phyloP scores from a whole-genome alignment of 2,888 invertebrate genomes.

The Nymphalis c-album region DNA sequence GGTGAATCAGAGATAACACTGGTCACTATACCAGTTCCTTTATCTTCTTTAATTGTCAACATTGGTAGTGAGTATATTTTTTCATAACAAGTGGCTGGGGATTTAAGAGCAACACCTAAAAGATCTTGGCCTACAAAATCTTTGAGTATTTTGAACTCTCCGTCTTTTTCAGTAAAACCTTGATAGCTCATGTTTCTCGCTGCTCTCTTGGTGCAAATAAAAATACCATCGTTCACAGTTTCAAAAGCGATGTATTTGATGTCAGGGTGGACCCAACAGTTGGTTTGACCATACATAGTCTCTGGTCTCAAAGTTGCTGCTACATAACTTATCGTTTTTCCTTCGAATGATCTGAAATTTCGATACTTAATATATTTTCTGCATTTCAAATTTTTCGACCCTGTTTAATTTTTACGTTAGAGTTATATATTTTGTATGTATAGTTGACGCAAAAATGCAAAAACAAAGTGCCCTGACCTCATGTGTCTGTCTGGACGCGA shows the following conservation, averaged over 20 bases:
- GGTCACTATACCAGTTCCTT: slow-evolving; percentile 98
- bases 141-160: slow-evolving; percentile 86
- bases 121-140: slow-evolving; percentile 88
- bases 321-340: slow-evolving; percentile 88
- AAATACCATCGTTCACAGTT: slow-evolving; percentile 87
- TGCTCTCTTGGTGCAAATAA: slow-evolving; percentile 92
- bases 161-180: slow-evolving; percentile 91
- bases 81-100: slow-evolving; percentile 92
- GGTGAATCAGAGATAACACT: slow-evolving; percentile 99
- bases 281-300: slow-evolving; percentile 99
- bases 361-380: background rate
- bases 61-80: slow-evolving; percentile 97
- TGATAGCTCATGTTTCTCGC: slow-evolving; percentile 98
- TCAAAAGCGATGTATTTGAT: slow-evolving; percentile 95
- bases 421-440: no score
- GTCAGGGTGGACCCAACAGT: slow-evolving; percentile 98
- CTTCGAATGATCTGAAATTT: slow-evolving; percentile 68
- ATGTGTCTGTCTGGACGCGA: no score
- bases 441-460: no score
- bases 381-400: background rate
- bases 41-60: slow-evolving; percentile 98
- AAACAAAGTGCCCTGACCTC: no score
- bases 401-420: no score
- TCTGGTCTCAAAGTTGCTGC: slow-evolving; percentile 99
- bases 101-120: slow-evolving; percentile 90